Evolutionary conservation across 2,113 vertebrate genomes (phyloP), one percentile per base, ranked within the genome.

Genomic region (Tenrec ecaudatus): DNA sequence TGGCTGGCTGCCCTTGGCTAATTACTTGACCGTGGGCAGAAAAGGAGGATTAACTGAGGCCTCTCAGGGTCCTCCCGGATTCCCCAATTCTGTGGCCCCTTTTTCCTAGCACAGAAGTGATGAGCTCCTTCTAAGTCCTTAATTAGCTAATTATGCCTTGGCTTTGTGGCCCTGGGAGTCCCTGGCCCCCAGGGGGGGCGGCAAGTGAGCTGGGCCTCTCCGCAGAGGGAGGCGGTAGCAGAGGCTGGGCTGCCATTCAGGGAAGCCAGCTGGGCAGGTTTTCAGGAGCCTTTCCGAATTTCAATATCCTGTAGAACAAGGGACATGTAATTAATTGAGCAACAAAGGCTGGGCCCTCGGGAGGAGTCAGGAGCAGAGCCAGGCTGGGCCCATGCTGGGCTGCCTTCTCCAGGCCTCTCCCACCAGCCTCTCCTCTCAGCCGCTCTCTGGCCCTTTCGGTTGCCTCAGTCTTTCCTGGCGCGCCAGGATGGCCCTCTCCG

Each of bases 111-210:
- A 93, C 22, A 19, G 90, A 97, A 96, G 89, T 84, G 94, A 97
- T 95, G 94, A 96, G 94, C 94, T 97, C 82, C 29, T 96, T 97
- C 95, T 95, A 96, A 97, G 96, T 97, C 95, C 91, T 95, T 98
- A 98, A 98, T 98, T 98, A 98, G 97, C 96, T 98, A 97, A 97
- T 98, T 98, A 98, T 94, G 79, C 90, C 82, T 96, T 88, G 89
- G 94, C 94, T 97, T 96, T 66, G 89, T 95, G 95, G 96, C 96
- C 95, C 57, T 92, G 94, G 95, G 97, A 97, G 83, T 97, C 88
- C 92, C 85, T 53, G 82, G 93, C 47, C 88, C 91, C 89, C 29
- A 3, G 7, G 33, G 88, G 91, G 58, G 25, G 33, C 71, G 1
- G 23, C 4, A 29, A 53, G 86, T 27, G 40, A 75, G 53, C 71